Conservation (phyloP, 1,140 invertebrate genomes). For the Nylanderia fulva region DNA sequence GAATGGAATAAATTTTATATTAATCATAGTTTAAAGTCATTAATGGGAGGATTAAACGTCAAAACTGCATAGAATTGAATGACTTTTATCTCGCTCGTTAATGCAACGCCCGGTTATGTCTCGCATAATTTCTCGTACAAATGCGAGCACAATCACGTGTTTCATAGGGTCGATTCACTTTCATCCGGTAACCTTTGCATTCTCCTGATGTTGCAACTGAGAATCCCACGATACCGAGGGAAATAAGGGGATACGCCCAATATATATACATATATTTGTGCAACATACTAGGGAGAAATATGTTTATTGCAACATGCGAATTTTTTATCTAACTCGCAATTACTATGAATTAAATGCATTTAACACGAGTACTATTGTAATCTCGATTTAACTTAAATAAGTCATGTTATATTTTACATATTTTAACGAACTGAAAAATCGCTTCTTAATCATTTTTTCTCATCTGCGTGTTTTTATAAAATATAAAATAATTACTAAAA, state of each 20-base stretch:
- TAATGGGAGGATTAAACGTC: conserved; percentile 1
- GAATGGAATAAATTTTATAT: neutral
- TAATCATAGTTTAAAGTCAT: neutral
- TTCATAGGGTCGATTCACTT: conserved; percentile 74
- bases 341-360: conserved; percentile 9
- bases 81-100: conserved; percentile 1
- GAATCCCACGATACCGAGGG: conserved; percentile 62
- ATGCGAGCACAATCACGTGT: conserved; percentile 65
- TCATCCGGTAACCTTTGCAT: conserved; percentile 81
- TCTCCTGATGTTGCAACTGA: conserved; percentile 65
- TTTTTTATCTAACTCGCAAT: neutral
- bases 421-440: neutral
- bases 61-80: neutral
- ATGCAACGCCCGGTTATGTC: conserved; percentile 32
- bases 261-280: conserved; percentile 19
- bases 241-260: conserved; percentile 48
- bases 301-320: neutral
- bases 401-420: neutral
- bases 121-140: conserved; percentile 59
- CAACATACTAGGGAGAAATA: neutral
- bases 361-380: neutral
- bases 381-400: neutral
- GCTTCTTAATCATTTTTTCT: neutral
- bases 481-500: conserved; percentile 7
- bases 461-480: neutral